Percentiles rank a stretch among this genome's conserved stretches.
These are phyloP conservation scores for Trachelus tabidus DNA, from an alignment of 2,888 invertebrate genomes.

Conservation along the genomic window DNA sequence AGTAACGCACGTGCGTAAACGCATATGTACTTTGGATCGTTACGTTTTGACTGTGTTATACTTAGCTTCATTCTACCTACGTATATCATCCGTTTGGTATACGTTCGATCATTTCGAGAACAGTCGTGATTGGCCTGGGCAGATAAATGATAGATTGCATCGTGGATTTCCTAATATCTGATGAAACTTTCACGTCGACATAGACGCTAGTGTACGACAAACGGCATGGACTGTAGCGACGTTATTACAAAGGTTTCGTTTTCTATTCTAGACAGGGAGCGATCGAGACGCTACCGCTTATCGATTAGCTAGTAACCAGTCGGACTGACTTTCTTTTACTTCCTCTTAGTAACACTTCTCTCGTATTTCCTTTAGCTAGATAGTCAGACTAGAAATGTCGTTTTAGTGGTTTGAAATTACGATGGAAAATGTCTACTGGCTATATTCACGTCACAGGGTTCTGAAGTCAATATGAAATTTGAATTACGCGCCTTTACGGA, in stretches of 20 bases:
- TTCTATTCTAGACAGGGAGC: constrained; percentile 36
- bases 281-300: constrained; percentile 28
- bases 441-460: not conserved
- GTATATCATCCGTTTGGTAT: not conserved
- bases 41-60: not conserved
- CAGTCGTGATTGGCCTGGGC: not conserved
- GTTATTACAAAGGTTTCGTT: constrained; percentile 28
- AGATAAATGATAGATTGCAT: not conserved
- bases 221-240: not conserved
- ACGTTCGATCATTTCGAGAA: not conserved
- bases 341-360: not conserved
- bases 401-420: not conserved
- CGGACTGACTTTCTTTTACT: not conserved
- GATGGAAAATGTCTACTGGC: not conserved
- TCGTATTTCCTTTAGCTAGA: not conserved
- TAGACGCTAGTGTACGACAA: not conserved
- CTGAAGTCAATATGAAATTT: not conserved
- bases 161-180: not conserved
- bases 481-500: not conserved
- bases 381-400: not conserved
- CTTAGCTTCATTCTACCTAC: not conserved
- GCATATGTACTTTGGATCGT: not conserved
- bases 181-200: not conserved
- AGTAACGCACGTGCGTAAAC: not conserved
- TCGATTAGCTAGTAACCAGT: not conserved